Percentiles rank a stretch among this genome's conserved stretches.
Conservation (phyloP, 2,888 invertebrate genomes). For the Drosophila peninsularis region DNA sequence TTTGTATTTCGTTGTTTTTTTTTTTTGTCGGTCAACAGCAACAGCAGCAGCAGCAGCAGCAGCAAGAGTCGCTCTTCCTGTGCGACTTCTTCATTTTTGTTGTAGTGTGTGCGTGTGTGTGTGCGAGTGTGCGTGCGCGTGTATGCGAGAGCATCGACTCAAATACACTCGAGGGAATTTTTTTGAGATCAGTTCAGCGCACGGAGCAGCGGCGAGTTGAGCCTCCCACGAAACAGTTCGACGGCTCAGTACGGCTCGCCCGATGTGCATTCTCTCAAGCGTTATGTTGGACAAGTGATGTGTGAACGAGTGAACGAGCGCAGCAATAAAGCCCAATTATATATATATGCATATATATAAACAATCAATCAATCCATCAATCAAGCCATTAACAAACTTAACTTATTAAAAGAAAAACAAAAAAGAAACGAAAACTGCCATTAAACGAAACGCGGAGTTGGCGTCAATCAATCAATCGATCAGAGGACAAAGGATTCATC, state of each 20-base stretch:
- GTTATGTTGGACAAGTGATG: constrained; percentile 74
- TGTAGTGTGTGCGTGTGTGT: neutral
- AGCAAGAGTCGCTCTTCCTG: constrained; percentile 14
- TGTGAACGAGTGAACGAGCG: constrained; percentile 23
- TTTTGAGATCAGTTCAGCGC: constrained; percentile 50
- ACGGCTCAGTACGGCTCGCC: constrained; percentile 39
- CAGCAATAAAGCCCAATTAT: constrained; percentile 9
- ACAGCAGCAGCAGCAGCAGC: no score
- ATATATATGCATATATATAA: neutral
- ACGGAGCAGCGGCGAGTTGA: constrained; percentile 53
- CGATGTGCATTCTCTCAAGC: constrained; percentile 53
- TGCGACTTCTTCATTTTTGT: constrained; percentile 10
- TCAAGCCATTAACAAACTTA: neutral
- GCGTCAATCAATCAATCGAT: constrained; percentile 1
- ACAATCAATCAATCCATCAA: constrained; percentile 16
- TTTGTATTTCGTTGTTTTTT: constrained; percentile 5
- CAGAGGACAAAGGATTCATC: constrained; percentile 1
- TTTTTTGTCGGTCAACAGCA: constrained; percentile 14
- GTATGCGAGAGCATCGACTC: constrained; percentile 26
- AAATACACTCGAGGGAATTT: constrained; percentile 37
- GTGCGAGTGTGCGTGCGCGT: constrained; percentile 5
- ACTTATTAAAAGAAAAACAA: neutral
- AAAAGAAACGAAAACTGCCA: constrained; percentile 1
- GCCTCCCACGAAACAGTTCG: constrained; percentile 32
- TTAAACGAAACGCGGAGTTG: neutral